Conservation (phyloP, 2,888 invertebrate species). For the Capitulum mitella region DNA sequence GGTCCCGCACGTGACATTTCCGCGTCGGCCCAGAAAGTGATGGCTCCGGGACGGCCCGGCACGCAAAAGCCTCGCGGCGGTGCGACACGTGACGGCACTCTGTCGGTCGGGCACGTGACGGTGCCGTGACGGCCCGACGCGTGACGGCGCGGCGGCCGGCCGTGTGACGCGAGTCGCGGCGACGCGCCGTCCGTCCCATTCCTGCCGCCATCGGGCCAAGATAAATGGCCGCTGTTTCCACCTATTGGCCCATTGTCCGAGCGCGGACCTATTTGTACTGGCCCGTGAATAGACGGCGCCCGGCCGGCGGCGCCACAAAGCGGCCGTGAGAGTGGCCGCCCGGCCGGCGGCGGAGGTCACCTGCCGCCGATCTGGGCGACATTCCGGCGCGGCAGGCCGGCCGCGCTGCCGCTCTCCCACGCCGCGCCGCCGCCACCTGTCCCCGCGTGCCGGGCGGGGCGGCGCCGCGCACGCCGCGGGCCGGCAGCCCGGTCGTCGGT, state of each 20-base stretch:
- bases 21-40: too few species aligned
- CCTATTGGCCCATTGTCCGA: neutral
- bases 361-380: neutral
- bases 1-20: too few species aligned
- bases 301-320: neutral
- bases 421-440: constrained; percentile 9
- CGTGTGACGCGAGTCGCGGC: neutral
- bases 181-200: neutral
- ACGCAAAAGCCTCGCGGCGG: too few species aligned
- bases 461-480: neutral
- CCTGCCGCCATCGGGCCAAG: neutral
- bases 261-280: neutral
- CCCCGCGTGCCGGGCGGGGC: neutral
- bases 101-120: neutral
- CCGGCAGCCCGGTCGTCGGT: neutral
- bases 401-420: neutral
- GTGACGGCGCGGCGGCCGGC: neutral
- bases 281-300: neutral
- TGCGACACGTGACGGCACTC: too few species aligned
- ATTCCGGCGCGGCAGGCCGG: neutral
- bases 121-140: too few species aligned
- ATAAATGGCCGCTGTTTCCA: constrained; percentile 14
- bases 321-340: neutral
- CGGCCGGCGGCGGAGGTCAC: neutral
- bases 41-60: too few species aligned